phyloP scores from a whole-genome alignment of 1,140 invertebrate genomes.

The Drosophila jambulina region DNA sequence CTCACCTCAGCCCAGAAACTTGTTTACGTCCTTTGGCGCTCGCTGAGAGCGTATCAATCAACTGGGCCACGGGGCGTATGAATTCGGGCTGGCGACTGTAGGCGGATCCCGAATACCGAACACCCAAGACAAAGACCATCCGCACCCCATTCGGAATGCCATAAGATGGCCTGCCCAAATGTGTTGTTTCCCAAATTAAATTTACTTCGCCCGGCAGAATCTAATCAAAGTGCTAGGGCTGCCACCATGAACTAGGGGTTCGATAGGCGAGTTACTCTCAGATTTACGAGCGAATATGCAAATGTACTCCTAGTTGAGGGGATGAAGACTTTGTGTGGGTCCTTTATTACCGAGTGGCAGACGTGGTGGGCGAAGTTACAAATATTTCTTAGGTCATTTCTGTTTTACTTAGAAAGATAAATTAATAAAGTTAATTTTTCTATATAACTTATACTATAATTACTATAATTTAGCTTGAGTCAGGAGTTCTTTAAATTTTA shows the following conservation, averaged over 20 bases:
- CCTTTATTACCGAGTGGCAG: not conserved
- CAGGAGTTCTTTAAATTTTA: not conserved
- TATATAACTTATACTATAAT: too few species aligned
- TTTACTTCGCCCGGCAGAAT: conserved; percentile 21
- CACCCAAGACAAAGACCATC: conserved; percentile 8
- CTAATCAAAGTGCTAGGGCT: conserved; percentile 35
- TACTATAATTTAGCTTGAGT: too few species aligned
- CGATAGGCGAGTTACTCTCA: conserved; percentile 24
- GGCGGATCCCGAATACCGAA: not conserved
- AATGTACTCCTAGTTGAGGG: conserved; percentile 12
- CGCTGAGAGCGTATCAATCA: conserved; percentile 62
- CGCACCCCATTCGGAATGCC: conserved; percentile 8
- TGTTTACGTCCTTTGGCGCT: conserved; percentile 52
- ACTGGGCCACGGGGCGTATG: conserved; percentile 52
- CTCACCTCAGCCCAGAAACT: conserved; percentile 17
- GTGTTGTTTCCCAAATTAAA: conserved; percentile 45
- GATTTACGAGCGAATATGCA: conserved; percentile 39
- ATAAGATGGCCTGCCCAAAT: conserved; percentile 19
- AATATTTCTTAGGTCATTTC: not conserved
- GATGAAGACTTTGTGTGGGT: not conserved
- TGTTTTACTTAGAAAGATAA: not conserved
- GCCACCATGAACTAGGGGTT: conserved; percentile 20
- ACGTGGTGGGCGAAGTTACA: not conserved
- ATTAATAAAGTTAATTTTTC: not conserved
- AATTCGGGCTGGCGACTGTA: conserved; percentile 7